Base-by-base conservation (phyloP, 2,888 invertebrate species). In the Drosophila austrosaltans region DNA sequence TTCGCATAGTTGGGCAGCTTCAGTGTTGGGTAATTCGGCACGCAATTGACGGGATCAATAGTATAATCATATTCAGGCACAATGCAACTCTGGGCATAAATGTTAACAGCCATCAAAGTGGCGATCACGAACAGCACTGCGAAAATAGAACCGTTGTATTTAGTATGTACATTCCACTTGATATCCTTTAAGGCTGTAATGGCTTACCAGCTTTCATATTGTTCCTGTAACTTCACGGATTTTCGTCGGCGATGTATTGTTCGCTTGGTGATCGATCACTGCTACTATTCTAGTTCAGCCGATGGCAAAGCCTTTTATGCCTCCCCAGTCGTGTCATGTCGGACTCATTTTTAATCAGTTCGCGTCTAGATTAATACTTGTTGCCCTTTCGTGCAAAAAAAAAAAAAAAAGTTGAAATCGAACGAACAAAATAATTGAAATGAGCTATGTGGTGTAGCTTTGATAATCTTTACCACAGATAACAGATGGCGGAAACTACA, bases 331-430 rank as follows among this genome's bases (percentile, higher is more conserved):
- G 42, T 12, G 63, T 42, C 62, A 72, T 80, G 67, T 72, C 48
- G 48, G 72, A 54, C 61, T 68, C 72, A 79, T 63, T 73, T 76
- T 72, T 90, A 89, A 89, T 90, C 88, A 89, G 76, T 65, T 36
- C 73, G 77, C 69, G 60, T 28, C 78, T 70, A 82, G 87, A 87
- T 88, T 89, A 88, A 80, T 87, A 68, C 72, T 74, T 83, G 83
- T 87, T 48, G 12, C 48, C 48, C 67, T 69, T 8, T 36, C 63
- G 53, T 75, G 71, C 75, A 63, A 79, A 86, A 36, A 36, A 36
- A 28, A 28, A 28, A 28, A 28, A 28, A 28, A 28, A 28, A 28
- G 81, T 77, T 66, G 25, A 70, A 71, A 69, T 73, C 63, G 53
- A 76, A 72, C 53, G 58, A 70, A 65, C 42, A 53, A 57, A 56